Base-by-base conservation (phyloP, 2,888 invertebrate species). In the Andrena dorsata region DNA sequence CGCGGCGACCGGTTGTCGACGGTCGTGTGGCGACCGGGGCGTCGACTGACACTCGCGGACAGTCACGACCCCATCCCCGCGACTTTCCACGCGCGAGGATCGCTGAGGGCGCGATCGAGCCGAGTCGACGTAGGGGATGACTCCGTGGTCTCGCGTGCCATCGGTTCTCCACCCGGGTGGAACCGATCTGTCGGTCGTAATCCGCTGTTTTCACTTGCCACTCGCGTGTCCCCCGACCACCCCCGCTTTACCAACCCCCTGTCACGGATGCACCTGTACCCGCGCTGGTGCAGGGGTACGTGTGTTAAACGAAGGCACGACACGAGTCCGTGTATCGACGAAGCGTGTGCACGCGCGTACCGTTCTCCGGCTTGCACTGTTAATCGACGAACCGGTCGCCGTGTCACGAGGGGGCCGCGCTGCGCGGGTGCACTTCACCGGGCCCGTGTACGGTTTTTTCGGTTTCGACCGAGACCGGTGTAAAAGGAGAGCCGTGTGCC, bases 31-130 rank as follows among this genome's bases (percentile, higher is more conserved):
- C 74, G 81, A 66, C 58, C 86, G 73, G 86, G 86, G 84, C 82
- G 86, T 84, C 86, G 86, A 86, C 82, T 86, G 84, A 82, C 83
- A 78, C 82, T 76, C 79, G 76, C 76, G 85, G 70, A 81, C 85
- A 88, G 85, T 87, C 87, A 84, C 87, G 84, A 88, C 86, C 86
- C 86, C 87, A 82, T 85, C 88, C 82, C 82, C 60, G 73, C 87
- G 85, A 85, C 81, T 85, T 65, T 82, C 83, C 86, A 87, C 87
- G 85, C 85, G 64, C 83, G 79, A 83, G 66, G 81, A 77, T 75
- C 83, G 80, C 77, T 60, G 80, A 69, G 70, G 32, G 71, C 66
- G 74, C 83, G 82, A 81, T 81, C 83, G 76, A 83, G 49, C 76
- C 75, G 69, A 66, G 82, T 64, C 79, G 65, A 84, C 78, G 53